Evolutionary conservation across 2,888 invertebrate species (phyloP), one percentile per base, ranked within the genome.

Genomic region (Tridacna crocea): DNA sequence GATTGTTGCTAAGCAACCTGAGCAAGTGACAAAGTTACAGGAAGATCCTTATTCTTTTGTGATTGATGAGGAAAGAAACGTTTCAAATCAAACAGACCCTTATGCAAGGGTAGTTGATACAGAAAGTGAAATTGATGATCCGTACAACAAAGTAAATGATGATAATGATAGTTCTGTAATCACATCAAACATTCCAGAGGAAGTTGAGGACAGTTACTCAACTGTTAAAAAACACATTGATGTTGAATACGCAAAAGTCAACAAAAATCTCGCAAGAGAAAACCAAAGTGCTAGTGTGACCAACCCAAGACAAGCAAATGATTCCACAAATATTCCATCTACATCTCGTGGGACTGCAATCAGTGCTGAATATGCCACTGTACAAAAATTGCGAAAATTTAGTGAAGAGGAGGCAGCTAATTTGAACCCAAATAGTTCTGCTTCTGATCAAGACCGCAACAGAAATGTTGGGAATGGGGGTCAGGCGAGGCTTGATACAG

Each of bases 331-430:
- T 26, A 24, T 48, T 65, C 72, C 70, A 51, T 48, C 73, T 11
- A 76, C 82, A 60, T 73, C 80, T 17, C 63, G 77, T 51, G 77
- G 79, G 6, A 80, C 77, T 63, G 72, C 75, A 55, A 58, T 73
- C 4, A 63, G 75, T 15, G 84, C 87, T 79, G 87, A 89, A 75
- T 89, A 89, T 75, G 85, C 89, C 17, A 87, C 87, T 26, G 89
- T 89, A 63, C 80, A 86, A 51, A 89, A 89, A 75, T 77, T 86
- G 13, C 76, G 79, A 24, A 82, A 84, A 63, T 26, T 80, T 10
- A 82, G 74, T 66, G 77, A 72, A 51, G 79, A 68, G 22, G 79
- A 63, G 22, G 68, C 47, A 22, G 46, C 74, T 27, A 55, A 70
- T 27, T 61, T 48, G 11, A 65, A 63, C n/a, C n/a, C 68, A 55